phyloP scores from a whole-genome alignment of 2,888 invertebrate species.

The Drosophila tanythrix region DNA sequence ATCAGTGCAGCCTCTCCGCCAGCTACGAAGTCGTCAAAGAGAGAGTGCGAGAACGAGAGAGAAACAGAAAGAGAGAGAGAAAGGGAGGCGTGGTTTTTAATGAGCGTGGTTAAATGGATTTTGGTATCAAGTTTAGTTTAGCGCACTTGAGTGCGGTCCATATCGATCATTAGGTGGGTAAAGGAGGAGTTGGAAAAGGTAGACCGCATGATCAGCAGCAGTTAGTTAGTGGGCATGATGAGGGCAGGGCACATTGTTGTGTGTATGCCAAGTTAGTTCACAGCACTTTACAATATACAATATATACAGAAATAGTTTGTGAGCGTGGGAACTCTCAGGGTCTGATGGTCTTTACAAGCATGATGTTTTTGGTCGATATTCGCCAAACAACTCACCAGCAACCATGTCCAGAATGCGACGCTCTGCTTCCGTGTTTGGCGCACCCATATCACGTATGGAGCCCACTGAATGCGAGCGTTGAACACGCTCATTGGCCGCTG shows the following conservation, averaged over 20 bases:
- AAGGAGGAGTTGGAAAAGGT: conserved; percentile 37
- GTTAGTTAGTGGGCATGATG: conserved; percentile 44
- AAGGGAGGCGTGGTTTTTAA: conserved; percentile 68
- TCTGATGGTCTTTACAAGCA: conserved; percentile 48
- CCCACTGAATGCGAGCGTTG: conserved; percentile 90
- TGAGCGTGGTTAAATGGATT: conserved; percentile 72
- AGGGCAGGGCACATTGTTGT: conserved; percentile 52
- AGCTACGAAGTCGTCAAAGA: conserved; percentile 67
- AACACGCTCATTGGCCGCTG: conserved; percentile 86
- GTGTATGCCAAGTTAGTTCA: conserved; percentile 67
- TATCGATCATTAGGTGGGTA: conserved; percentile 24
- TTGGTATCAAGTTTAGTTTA: conserved; percentile 70
- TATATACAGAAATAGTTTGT: conserved; percentile 47
- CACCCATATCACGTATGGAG: conserved; percentile 89
- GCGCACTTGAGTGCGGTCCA: conserved; percentile 69
- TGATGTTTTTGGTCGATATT: conserved; percentile 20
- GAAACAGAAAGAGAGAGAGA: conserved; percentile 53
- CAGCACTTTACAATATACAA: conserved; percentile 65
- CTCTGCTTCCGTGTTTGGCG: conserved; percentile 88
- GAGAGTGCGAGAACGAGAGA: conserved; percentile 29
- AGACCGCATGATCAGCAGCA: conserved; percentile 45
- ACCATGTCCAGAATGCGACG: conserved; percentile 90
- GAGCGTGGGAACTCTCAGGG: conserved; percentile 41
- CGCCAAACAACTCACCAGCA: conserved; percentile 85
- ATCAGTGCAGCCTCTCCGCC: conserved; percentile 86